Conservation (phyloP, 2,888 invertebrate species). For the Troides aeacus region DNA sequence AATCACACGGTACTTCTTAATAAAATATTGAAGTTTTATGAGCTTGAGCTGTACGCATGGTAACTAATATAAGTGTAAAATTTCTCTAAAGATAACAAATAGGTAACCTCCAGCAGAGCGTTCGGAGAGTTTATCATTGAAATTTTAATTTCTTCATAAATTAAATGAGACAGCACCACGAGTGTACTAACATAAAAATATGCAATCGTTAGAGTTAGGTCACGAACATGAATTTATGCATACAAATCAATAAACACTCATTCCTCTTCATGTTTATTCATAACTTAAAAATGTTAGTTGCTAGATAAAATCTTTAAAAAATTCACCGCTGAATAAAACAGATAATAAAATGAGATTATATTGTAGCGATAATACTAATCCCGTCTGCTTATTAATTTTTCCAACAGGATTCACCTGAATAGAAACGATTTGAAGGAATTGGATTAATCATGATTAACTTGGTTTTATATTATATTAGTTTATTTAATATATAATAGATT, state of each 20-base stretch:
- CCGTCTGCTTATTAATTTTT: slow-evolving; percentile 11
- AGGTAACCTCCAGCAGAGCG: background rate
- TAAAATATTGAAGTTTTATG: no score
- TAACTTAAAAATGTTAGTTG: background rate
- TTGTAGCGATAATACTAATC: slow-evolving; percentile 8
- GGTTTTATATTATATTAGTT: background rate
- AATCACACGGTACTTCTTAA: no score
- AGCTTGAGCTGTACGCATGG: no score
- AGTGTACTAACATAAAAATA: slow-evolving; percentile 18
- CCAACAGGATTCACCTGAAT: background rate
- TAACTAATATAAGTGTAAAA: no score
- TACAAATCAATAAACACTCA: slow-evolving; percentile 24
- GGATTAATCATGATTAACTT: background rate
- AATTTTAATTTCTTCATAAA: background rate
- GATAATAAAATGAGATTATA: slow-evolving; percentile 17
- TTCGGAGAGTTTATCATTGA: background rate
- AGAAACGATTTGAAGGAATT: background rate
- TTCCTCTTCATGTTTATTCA: background rate
- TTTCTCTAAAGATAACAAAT: background rate
- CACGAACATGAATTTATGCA: slow-evolving; percentile 26
- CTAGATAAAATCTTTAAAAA: slow-evolving; percentile 7
- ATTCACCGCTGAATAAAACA: slow-evolving; percentile 7
- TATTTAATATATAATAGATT: no score
- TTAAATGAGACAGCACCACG: background rate
- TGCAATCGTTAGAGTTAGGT: slow-evolving; percentile 21